phyloP scores from a whole-genome alignment of 2,888 invertebrate species.

The Harpagoxenus sublaevis region DNA sequence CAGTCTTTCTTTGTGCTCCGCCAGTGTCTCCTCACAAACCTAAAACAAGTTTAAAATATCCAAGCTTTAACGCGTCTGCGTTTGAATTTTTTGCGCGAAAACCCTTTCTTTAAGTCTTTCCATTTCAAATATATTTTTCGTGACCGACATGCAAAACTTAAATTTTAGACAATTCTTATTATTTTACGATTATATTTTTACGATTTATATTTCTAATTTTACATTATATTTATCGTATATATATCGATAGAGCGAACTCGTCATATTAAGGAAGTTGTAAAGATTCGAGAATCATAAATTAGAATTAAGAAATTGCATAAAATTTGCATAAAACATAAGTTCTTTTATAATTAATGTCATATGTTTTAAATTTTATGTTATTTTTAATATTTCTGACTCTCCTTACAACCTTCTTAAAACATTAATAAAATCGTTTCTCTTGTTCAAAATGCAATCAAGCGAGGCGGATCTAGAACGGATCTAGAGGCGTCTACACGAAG shows the following conservation, averaged over 20 bases:
- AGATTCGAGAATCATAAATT: no score
- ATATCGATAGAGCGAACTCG: no score
- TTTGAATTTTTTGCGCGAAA: not conserved
- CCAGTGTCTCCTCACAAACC: conserved; percentile 93
- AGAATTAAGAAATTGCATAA: no score
- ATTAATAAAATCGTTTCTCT: not conserved
- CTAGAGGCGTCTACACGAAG: not conserved
- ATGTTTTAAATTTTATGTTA: not conserved
- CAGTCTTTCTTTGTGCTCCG: conserved; percentile 90
- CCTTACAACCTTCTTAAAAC: not conserved
- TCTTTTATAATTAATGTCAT: not conserved
- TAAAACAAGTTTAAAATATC: conserved; percentile 81
- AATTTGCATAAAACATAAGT: no score
- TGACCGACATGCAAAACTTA: not conserved
- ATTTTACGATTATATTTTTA: not conserved
- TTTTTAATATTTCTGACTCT: not conserved
- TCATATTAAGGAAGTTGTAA: no score
- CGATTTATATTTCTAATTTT: not conserved
- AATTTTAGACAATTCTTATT: not conserved
- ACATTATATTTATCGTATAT: no score
- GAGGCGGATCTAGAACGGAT: conserved; percentile 24
- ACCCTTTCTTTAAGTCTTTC: not conserved
- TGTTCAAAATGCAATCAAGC: conserved; percentile 2
- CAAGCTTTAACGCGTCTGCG: not conserved
- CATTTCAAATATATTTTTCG: not conserved